phyloP scores from a whole-genome alignment of 2,888 invertebrate species.

The Ephialtes manifestator region DNA sequence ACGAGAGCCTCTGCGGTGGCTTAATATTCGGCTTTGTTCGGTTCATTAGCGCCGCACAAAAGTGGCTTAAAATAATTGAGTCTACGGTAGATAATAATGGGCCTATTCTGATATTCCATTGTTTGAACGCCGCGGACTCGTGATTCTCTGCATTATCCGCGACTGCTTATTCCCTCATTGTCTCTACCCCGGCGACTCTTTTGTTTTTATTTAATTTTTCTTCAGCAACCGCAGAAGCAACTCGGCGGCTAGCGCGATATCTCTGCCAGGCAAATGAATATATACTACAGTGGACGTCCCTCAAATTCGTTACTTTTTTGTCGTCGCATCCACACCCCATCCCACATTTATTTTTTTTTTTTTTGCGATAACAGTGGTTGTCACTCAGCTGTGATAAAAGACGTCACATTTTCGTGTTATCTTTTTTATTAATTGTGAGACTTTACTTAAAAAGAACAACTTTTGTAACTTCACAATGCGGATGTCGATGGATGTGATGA shows the following conservation, averaged over 20 bases:
- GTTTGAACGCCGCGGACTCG: slow-evolving; percentile 77
- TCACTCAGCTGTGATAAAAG: neutral
- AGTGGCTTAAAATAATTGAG: slow-evolving; percentile 85
- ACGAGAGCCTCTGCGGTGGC: slow-evolving; percentile 67
- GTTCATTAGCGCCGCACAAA: slow-evolving; percentile 84
- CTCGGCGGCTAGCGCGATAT: slow-evolving; percentile 21
- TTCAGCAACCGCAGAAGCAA: slow-evolving; percentile 20
- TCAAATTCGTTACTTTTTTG: slow-evolving; percentile 4
- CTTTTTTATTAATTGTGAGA: neutral
- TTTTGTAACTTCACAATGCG: no score
- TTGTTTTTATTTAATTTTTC: slow-evolving; percentile 78
- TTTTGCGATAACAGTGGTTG: neutral
- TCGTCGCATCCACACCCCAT: slow-evolving; percentile 10
- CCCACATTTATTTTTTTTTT: neutral
- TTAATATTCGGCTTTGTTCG: slow-evolving; percentile 82
- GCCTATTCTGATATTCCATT: slow-evolving; percentile 83
- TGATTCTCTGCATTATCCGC: slow-evolving; percentile 77
- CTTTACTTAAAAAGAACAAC: no score
- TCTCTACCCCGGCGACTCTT: slow-evolving; percentile 68
- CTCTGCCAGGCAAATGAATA: slow-evolving; percentile 14
- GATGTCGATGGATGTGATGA: no score
- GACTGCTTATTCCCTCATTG: slow-evolving; percentile 78
- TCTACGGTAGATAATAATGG: slow-evolving; percentile 81
- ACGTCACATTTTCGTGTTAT: neutral
- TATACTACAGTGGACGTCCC: neutral